Evolutionary conservation across 1,140 invertebrate species (phyloP), one percentile per base, ranked within the genome.

Genomic region (Drosophila seguyi): DNA sequence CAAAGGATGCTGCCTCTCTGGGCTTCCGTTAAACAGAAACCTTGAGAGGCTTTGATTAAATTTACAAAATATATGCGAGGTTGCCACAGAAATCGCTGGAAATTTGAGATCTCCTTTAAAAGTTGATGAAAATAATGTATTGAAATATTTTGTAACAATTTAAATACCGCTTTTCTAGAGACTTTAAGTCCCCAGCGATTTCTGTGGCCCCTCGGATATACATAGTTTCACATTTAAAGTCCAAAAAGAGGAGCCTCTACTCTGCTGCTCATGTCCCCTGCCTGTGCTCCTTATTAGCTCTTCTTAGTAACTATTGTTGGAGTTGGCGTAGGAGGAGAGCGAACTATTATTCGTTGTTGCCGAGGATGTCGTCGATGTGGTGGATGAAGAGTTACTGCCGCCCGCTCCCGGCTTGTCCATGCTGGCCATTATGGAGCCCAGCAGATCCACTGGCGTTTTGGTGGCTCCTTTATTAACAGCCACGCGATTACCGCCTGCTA

Each of bases 361-460:
- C 59, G 81, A 59, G 38, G 71, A 47, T 59, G 41, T 39, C 45
- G 62, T 31, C 44, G 75, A 29, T 50, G 56, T 22, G 52, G 31
- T 27, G 52, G 66, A 42, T 29, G 57, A 58, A 20, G 61, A 31
- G 62, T n/a, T 38, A 20, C 55, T 47, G 16, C 58, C 57, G 6
- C 22, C 60, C 42, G 56, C 42, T 7, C 48, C 48, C 55, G 53
- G 74, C 66, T 86, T 91, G 73, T 93, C 92, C 92, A 93, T 93
- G 73, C 92, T 91, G 50, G 92, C 92, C 91, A 93, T 92, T 4
- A 93, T 93, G 13, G 92, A 92, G 53, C 92, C 91, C 29, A 93
- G 73, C 27, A 93, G 76, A 77, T 93, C 92, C 4, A 86, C 79
- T 41, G 75, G 74, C 16, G 74, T 69, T 6, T 59, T 69, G 22